Conservation (phyloP, 2,888 invertebrate genomes). For the Ceraclea dissimilis region DNA sequence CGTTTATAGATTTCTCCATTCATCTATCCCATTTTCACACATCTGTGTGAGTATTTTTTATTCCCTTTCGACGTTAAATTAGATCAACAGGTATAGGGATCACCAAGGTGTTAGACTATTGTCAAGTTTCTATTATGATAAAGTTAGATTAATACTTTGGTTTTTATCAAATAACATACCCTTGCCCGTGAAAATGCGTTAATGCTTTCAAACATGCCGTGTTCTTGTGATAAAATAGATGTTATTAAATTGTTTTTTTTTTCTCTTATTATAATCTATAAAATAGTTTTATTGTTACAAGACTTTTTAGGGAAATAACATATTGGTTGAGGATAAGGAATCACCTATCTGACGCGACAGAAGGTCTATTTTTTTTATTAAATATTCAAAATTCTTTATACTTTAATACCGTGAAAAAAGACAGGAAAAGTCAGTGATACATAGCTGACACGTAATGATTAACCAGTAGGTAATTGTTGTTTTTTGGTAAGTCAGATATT, state of each 20-base stretch:
- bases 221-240: conserved; percentile 1
- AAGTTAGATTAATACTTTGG: neutral
- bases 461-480: too few relatives aligned
- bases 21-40: neutral
- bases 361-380: too few relatives aligned
- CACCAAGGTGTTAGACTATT: neutral
- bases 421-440: too few relatives aligned
- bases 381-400: too few relatives aligned
- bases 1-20: neutral
- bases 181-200: neutral
- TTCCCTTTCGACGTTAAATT: neutral
- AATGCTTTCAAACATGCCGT: neutral
- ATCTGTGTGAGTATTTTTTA: neutral
- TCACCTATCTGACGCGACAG: too few relatives aligned
- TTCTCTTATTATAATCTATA: neutral
- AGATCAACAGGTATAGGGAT: neutral
- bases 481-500: too few relatives aligned
- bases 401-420: too few relatives aligned
- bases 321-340: too few relatives aligned
- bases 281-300: neutral
- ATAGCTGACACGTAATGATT: too few relatives aligned
- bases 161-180: neutral
- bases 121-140: neutral
- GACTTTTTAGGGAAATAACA: too few relatives aligned
- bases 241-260: neutral